Percentiles rank a stretch among this genome's conserved stretches.
These are phyloP conservation scores for Zophobas atratus DNA, from an alignment of 1,140 invertebrate genomes.

Conservation along the genomic window DNA sequence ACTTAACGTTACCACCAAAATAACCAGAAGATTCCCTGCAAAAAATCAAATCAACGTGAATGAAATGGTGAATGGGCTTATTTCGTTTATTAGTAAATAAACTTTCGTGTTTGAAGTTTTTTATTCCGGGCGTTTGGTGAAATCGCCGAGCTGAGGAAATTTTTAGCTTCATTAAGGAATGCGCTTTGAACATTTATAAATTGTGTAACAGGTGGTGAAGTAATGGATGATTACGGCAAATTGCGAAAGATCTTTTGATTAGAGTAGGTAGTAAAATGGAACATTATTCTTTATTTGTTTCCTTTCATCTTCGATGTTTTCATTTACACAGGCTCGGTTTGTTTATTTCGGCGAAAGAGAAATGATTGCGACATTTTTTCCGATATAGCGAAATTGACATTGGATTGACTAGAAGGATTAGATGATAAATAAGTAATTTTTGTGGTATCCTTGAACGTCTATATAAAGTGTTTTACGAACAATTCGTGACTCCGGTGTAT, in stretches of 20 bases:
- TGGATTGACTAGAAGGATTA: neutral
- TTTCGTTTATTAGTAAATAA: neutral
- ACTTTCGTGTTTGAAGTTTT: constrained; percentile 8
- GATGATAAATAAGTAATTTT: neutral
- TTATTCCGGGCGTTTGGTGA: neutral
- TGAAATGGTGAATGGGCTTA: neutral
- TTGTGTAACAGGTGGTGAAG: constrained; percentile 22
- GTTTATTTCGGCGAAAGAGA: too few relatives aligned
- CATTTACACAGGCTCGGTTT: too few relatives aligned
- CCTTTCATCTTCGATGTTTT: neutral
- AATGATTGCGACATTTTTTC: too few relatives aligned
- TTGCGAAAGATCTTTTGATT: too few relatives aligned
- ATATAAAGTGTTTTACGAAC: neutral
- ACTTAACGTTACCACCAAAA: constrained; percentile 85
- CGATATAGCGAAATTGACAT: too few relatives aligned
- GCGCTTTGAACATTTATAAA: neutral
- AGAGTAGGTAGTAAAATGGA: too few relatives aligned
- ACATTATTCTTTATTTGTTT: neutral
- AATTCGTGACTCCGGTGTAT: neutral
- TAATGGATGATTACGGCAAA: constrained; percentile 2
- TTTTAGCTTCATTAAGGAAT: neutral
- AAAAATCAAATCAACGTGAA: constrained; percentile 53
- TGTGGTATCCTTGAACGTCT: neutral
- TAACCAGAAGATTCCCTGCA: constrained; percentile 87
- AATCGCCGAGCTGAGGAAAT: too few relatives aligned